Evolutionary conservation across 2,113 vertebrate species (phyloP), one percentile per base, ranked within the genome.

Genomic region (Machaerirhynchus nigripectus): DNA sequence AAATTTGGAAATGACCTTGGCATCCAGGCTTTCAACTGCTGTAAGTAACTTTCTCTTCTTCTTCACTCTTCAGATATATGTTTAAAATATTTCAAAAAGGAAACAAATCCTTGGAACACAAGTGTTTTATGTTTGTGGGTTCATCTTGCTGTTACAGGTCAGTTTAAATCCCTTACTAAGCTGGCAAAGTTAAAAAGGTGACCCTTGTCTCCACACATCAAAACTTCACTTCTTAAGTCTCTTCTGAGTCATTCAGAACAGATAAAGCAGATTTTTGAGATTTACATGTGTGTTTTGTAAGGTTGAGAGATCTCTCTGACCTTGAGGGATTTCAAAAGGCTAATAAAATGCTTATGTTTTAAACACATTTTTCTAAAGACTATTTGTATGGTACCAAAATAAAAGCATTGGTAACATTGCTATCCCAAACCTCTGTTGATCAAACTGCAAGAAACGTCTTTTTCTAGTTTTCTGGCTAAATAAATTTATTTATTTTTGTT

Each of bases 1-100:
- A 30, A 99, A 99, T 96, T 98, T 99, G 97, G 99, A 99, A 98
- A 99, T 99, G 99, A 99, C 99, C 2, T 97, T 99, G 95, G 99
- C 99, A n/a, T 99, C 99, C 15, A 98, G 99, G 73, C 98, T 99
- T 17, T 99, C 99, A 57, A 99, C 99, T 42, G 99, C 99, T 82
- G 99, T 99, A 96, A 98, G 98, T 97, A 97, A 97, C 87, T 69
- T 79, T 95, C n/a, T n/a, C n/a, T 35, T 68, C 23, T 65, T 73
- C 60, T 30, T 90, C 0, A 2, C 10, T 82, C 21, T 83, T 90
- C 31, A 75, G 57, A 77, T 75, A 53, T 8, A 23, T 57, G 14
- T 65, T 94, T 68, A 61, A 93, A 87, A 63, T 64, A 71, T 74
- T 92, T 89, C 21, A 37, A 40, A 93, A 78, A 23, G 33, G 46